phyloP scores from a whole-genome alignment of 2,797 vertebrate species.

The Heterohyrax brucei region DNA sequence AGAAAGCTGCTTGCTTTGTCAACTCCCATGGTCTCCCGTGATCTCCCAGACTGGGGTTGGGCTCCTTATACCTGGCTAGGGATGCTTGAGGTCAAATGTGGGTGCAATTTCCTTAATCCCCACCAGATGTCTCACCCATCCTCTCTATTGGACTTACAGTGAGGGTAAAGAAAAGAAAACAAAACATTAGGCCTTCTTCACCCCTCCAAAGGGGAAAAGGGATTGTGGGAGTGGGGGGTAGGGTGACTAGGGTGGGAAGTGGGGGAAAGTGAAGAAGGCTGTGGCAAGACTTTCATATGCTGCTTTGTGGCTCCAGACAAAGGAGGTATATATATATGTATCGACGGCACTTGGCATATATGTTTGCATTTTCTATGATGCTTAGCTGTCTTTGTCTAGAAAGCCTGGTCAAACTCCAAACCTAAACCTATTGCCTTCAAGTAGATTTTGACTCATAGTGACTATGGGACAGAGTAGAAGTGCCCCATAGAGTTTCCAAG shows the following conservation, averaged over 20 bases:
- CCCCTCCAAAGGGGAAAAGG: background rate
- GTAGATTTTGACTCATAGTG: too few relatives aligned
- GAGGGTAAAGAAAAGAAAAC: background rate
- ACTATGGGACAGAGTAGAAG: too few relatives aligned
- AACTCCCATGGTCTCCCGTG: background rate
- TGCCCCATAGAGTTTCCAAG: too few relatives aligned
- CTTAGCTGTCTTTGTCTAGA: slow-evolving; percentile 9
- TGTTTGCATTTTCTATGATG: slow-evolving; percentile 51
- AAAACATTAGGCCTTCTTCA: background rate
- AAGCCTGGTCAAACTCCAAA: background rate
- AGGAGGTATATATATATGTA: background rate
- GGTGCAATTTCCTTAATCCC: background rate
- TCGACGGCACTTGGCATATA: too few relatives aligned
- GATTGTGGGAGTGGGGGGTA: too few relatives aligned
- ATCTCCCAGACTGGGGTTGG: too few relatives aligned
- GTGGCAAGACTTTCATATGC: background rate
- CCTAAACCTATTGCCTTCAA: too few relatives aligned
- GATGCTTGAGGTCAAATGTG: accelerated
- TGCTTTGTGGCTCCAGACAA: slow-evolving; percentile 50
- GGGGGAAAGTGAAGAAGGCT: too few relatives aligned
- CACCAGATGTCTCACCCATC: slow-evolving; percentile 79
- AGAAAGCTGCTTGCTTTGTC: background rate
- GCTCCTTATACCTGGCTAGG: background rate
- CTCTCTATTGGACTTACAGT: slow-evolving; percentile 11
- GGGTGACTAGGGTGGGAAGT: too few relatives aligned